Percentiles rank a stretch among this genome's conserved stretches.
Evolutionary conservation across 1,140 invertebrate species (phyloP).

Genomic region (Drosophila funebris): DNA sequence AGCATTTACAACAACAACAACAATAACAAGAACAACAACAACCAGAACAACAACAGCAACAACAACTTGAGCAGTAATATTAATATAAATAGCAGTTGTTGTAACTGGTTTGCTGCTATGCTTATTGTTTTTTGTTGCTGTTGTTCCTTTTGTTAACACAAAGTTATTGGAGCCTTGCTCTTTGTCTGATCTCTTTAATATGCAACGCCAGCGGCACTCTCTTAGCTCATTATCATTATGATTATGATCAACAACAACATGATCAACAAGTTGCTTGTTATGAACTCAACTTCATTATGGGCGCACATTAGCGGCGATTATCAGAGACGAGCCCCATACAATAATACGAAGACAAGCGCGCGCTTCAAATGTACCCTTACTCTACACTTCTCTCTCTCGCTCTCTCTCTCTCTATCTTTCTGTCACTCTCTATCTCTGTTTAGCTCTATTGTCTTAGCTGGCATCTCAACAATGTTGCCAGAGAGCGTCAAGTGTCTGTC

Average conservation of each 20-base stretch:
- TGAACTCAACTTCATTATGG: slow-evolving; percentile 39
- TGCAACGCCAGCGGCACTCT: slow-evolving; percentile 14
- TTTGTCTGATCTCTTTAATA: slow-evolving; percentile 21
- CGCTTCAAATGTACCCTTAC: slow-evolving; percentile 38
- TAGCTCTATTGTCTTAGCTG: slow-evolving; percentile 51
- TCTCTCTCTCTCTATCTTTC: neutral
- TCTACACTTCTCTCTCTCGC: neutral
- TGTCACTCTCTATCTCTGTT: neutral
- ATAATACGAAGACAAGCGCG: slow-evolving; percentile 19
- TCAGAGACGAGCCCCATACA: slow-evolving; percentile 42
- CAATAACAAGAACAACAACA: slow-evolving; percentile 9
- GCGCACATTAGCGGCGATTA: slow-evolving; percentile 66
- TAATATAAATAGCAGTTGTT: slow-evolving; percentile 68
- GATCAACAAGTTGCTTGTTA: slow-evolving; percentile 33
- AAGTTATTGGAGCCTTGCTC: neutral
- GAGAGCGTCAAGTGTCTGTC: slow-evolving; percentile 17
- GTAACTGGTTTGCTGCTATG: slow-evolving; percentile 66
- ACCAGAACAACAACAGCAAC: neutral
- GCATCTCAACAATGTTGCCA: slow-evolving; percentile 66
- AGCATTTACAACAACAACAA: slow-evolving; percentile 21
- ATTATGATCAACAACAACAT: slow-evolving; percentile 13
- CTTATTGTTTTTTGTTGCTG: slow-evolving; percentile 35
- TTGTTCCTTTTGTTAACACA: slow-evolving; percentile 28
- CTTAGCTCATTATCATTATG: slow-evolving; percentile 37
- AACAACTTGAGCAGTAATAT: slow-evolving; percentile 34